phyloP scores from a whole-genome alignment of 2,888 invertebrate species.

The Portevinia maculata region DNA sequence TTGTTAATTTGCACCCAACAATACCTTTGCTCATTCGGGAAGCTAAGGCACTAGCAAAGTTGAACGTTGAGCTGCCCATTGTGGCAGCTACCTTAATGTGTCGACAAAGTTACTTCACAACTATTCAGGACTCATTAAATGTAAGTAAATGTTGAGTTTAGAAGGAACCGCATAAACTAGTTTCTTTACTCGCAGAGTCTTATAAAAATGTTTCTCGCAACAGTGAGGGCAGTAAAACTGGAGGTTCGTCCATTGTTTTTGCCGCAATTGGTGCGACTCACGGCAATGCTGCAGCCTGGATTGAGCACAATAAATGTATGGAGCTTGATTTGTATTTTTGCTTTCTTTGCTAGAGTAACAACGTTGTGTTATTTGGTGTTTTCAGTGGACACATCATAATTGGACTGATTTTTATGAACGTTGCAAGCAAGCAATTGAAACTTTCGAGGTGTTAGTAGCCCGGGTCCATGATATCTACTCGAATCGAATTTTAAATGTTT shows the following conservation, averaged over 20 bases:
- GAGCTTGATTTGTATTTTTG: conserved; percentile 29
- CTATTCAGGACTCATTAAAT: conserved; percentile 90
- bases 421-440: conserved; percentile 90
- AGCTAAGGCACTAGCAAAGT: conserved; percentile 92
- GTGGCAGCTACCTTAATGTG: conserved; percentile 91
- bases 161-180: neutral
- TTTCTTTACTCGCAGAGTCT: conserved; percentile 85
- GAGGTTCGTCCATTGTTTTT: conserved; percentile 95
- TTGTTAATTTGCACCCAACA: conserved; percentile 90
- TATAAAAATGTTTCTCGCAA: conserved; percentile 89
- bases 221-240: conserved; percentile 89
- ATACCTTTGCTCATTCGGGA: conserved; percentile 91
- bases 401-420: conserved; percentile 91
- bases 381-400: conserved; percentile 91
- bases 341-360: conserved; percentile 15
- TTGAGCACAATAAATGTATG: conserved; percentile 87
- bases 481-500: conserved; percentile 94
- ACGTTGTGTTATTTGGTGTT: conserved; percentile 9
- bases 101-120: conserved; percentile 90
- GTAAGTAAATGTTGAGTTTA: conserved; percentile 81
- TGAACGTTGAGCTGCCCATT: conserved; percentile 91
- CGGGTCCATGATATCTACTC: conserved; percentile 95
- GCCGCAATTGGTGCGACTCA: conserved; percentile 93
- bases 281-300: conserved; percentile 92
- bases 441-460: conserved; percentile 89